Evolutionary conservation across 2,797 vertebrate species (phyloP).

Genomic region (Smutsia gigantea): DNA sequence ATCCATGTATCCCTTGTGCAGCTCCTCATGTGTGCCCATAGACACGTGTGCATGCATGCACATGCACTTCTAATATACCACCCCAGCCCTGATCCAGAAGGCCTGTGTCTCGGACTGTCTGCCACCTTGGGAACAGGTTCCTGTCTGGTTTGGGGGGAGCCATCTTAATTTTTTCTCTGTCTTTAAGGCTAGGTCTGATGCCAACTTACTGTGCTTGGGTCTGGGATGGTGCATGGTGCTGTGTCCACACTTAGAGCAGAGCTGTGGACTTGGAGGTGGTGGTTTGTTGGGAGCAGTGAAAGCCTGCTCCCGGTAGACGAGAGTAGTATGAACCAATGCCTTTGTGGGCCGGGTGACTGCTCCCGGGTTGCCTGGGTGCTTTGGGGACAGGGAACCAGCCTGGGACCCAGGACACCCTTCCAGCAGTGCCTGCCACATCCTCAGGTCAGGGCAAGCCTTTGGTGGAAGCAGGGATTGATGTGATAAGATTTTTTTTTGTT

Average conservation of each 20-base stretch:
- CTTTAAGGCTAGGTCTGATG: not conserved
- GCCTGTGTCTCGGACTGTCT: not conserved
- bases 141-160: not conserved
- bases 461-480: not conserved
- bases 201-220: not conserved
- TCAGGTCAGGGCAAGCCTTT: not conserved
- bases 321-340: not conserved
- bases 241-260: not conserved
- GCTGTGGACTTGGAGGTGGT: not conserved
- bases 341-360: fast-evolving
- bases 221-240: fast-evolving
- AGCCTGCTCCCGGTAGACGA: not conserved
- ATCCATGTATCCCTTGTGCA: not conserved
- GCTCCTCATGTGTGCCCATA: not conserved
- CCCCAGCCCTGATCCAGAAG: not conserved
- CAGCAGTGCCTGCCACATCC: no score
- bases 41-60: fast-evolving
- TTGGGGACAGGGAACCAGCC: not conserved
- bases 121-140: not conserved
- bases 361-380: not conserved
- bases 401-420: not conserved
- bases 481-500: not conserved
- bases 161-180: not conserved
- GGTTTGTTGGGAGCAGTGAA: not conserved
- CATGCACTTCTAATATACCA: not conserved